Conservation (phyloP, 2,797 vertebrate species). For the Craterocephalus amniculus region DNA sequence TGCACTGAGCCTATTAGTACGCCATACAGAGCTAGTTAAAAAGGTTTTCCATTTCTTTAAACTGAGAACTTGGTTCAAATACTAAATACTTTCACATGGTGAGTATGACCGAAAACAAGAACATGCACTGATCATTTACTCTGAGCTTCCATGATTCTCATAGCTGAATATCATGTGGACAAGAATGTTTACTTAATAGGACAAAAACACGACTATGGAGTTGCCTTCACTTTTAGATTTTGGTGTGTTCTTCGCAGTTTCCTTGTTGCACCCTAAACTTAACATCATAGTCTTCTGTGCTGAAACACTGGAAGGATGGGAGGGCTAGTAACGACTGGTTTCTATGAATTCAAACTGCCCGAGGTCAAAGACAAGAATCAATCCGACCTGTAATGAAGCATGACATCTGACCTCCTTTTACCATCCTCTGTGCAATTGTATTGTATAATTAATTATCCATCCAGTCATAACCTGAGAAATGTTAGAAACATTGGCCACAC, state of each 20-base stretch:
- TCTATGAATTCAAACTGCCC: not conserved
- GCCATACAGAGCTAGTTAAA: too few relatives aligned
- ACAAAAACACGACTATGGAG: not conserved
- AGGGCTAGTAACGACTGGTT: not conserved
- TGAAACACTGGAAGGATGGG: not conserved
- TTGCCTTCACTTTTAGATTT: not conserved
- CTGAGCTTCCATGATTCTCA: not conserved
- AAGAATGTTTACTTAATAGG: not conserved
- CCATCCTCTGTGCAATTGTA: slow-evolving; percentile 3
- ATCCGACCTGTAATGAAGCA: not conserved
- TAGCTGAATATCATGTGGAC: not conserved
- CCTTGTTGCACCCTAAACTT: too few relatives aligned
- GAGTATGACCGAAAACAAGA: not conserved
- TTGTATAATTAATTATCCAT: slow-evolving; percentile 17
- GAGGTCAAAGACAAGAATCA: not conserved
- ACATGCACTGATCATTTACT: not conserved
- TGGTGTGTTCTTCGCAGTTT: not conserved
- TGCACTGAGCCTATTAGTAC: too few relatives aligned
- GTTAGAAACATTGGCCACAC: not conserved
- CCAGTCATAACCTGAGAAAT: slow-evolving; percentile 6
- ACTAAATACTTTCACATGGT: too few relatives aligned
- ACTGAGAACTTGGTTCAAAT: too few relatives aligned
- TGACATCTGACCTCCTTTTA: slow-evolving; percentile 15
- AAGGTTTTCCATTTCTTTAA: too few relatives aligned
- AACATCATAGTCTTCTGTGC: not conserved